A percentile compares a stretch with the other conserved stretches of the same genome.
phyloP scores from a whole-genome alignment of 2,797 vertebrate genomes.

The Aphelocoma californica region DNA sequence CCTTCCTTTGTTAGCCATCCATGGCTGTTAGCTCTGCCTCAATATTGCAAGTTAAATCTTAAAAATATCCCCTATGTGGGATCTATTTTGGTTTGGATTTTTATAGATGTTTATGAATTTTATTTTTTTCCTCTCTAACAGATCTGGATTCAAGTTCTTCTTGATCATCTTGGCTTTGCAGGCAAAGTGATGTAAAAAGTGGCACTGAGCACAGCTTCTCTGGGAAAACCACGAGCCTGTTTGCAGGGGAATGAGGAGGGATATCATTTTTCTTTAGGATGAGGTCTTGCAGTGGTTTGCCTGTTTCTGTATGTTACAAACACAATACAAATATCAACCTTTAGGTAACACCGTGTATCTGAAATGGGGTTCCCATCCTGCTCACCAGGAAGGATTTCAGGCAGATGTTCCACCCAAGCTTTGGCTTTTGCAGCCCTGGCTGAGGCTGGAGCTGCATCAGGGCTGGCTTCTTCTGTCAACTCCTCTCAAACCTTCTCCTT shows the following conservation, averaged over 20 bases:
- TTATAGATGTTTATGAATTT: neutral
- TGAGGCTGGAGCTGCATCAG: neutral
- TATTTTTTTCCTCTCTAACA: neutral
- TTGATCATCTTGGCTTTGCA: constrained; percentile 3
- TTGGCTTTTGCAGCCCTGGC: neutral
- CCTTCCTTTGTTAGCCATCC: neutral
- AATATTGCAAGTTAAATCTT: neutral
- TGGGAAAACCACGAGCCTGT: neutral
- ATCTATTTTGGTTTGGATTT: constrained; percentile 23
- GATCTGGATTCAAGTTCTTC: neutral
- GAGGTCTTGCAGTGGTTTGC: neutral
- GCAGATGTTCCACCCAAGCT: neutral
- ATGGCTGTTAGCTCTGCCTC: neutral
- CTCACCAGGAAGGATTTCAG: neutral
- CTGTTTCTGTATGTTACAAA: neutral
- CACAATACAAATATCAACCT: neutral
- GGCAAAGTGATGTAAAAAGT: neutral
- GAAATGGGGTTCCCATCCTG: neutral
- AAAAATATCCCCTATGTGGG: neutral
- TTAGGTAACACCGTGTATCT: neutral
- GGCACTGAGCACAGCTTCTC: neutral
- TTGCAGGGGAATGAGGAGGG: neutral
- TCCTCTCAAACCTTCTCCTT: neutral
- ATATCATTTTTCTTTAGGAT: neutral
- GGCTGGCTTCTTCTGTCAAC: neutral